Base-by-base conservation (phyloP, 2,888 invertebrate genomes). In the Drosophila putrida region DNA sequence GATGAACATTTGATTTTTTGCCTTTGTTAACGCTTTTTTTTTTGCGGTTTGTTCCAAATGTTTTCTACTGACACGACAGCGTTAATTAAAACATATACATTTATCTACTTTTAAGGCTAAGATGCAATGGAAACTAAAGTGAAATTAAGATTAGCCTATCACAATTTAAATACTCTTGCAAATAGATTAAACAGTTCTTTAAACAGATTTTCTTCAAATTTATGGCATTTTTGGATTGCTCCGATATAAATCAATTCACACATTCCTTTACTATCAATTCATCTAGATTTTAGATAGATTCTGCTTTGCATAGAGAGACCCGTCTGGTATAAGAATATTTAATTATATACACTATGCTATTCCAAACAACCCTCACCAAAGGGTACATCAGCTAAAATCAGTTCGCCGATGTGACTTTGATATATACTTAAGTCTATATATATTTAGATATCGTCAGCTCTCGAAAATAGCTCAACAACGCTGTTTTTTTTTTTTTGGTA, bases 401-500 rank as follows among this genome's bases (percentile, higher is more conserved):
- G 49, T 41, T 65, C 31, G 25, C 44, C 39, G 11, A 38, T 13
- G 31, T 53, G 38, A 39, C 53, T 63, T 65, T 46, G 43, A 41
- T 51, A 28, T 62, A 53, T 33, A 59, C 44, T 53, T 47, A 13
- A n/a, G 4, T 15, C 11, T 15, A 10, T 10, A 46, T 46, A 3
- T n/a, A n/a, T 31, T 61, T 13, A 41, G 8, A 43, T 41, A 60
- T 39, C 77, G 80, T 88, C 86, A 84, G 70, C 67, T 8, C 28
- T 50, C 75, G 28, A 69, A 88, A 89, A 86, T 82, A 88, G 78
- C 78, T 66, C 33, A 63, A 60, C 43, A 54, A 39, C 44, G 51
- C 43, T 58, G 11, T 53, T 20, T 25, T 50, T 6, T 25, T 38
- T 28, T 39, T 51, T 65, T 58, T 20, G 31, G 27, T 57, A 54